phyloP scores from a whole-genome alignment of 2,888 invertebrate species.

The Drosophila algonquin region DNA sequence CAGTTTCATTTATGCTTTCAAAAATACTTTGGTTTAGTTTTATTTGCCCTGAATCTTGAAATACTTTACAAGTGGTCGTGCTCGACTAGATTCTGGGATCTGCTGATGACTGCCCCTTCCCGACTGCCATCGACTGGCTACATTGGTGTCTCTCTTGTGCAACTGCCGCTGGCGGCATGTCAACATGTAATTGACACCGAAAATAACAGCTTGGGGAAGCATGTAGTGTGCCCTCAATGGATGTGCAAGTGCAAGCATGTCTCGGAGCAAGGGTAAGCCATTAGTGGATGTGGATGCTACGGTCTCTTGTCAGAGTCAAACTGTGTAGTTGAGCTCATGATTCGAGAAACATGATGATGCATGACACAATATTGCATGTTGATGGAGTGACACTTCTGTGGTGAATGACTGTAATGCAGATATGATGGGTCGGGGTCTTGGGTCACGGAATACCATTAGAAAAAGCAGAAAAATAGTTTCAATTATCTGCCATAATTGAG shows the following conservation, averaged over 20 bases:
- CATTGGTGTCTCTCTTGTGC: constrained; percentile 12
- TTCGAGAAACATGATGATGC: constrained; percentile 28
- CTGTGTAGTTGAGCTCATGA: constrained; percentile 25
- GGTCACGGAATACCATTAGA: background rate
- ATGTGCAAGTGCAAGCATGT: constrained; percentile 1
- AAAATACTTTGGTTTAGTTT: background rate
- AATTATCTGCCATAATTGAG: background rate
- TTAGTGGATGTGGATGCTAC: constrained; percentile 10
- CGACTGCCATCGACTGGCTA: constrained; percentile 3
- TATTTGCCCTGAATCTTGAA: constrained; percentile 5
- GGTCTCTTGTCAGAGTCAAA: constrained; percentile 25
- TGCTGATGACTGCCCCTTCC: background rate
- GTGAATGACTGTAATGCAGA: background rate
- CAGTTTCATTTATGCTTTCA: background rate
- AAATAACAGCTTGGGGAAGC: constrained; percentile 34
- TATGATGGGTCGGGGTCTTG: background rate
- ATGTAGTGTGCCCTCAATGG: constrained; percentile 14
- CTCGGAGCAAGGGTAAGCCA: constrained; percentile 18
- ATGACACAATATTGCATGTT: constrained; percentile 12
- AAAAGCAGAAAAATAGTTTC: background rate
- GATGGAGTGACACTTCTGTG: background rate
- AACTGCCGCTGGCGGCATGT: constrained; percentile 41
- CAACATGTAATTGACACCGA: constrained; percentile 52
- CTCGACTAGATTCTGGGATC: background rate
- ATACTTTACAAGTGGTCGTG: constrained; percentile 6